These are phyloP conservation scores for Ambastaia sidthimunki DNA, from an alignment of 2,797 vertebrate species.

Conservation along the genomic window DNA sequence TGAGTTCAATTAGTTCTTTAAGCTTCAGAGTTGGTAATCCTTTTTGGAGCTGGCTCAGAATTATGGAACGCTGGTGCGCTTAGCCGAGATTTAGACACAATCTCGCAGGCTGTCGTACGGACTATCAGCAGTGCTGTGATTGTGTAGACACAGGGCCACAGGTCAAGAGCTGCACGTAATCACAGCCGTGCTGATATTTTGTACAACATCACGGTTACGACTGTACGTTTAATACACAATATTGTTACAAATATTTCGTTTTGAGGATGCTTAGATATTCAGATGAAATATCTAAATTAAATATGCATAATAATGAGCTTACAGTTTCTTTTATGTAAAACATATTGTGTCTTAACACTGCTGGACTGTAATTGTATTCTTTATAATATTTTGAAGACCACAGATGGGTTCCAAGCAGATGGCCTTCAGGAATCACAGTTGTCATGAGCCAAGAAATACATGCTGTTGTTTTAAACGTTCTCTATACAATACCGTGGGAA, in stretches of 20 bases:
- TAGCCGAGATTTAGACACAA: not conserved
- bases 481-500: not conserved
- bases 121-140: not conserved
- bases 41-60: not conserved
- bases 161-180: not conserved
- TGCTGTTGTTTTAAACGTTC: not conserved
- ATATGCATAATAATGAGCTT: not conserved
- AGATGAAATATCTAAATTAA: not conserved
- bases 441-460: not conserved
- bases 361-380: not conserved
- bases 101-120: too few relatives aligned
- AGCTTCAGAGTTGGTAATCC: not conserved
- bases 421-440: not conserved
- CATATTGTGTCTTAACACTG: not conserved
- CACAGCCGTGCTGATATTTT: not conserved
- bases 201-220: too few relatives aligned
- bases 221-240: not conserved
- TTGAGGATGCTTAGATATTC: too few relatives aligned
- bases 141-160: too few relatives aligned
- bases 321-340: not conserved
- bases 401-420: not conserved
- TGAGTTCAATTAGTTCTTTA: conserved; percentile 10
- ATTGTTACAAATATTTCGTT: not conserved
- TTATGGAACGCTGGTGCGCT: not conserved
- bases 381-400: not conserved